phyloP scores from a whole-genome alignment of 2,113 vertebrate genomes.

The Acanthisitta chloris region DNA sequence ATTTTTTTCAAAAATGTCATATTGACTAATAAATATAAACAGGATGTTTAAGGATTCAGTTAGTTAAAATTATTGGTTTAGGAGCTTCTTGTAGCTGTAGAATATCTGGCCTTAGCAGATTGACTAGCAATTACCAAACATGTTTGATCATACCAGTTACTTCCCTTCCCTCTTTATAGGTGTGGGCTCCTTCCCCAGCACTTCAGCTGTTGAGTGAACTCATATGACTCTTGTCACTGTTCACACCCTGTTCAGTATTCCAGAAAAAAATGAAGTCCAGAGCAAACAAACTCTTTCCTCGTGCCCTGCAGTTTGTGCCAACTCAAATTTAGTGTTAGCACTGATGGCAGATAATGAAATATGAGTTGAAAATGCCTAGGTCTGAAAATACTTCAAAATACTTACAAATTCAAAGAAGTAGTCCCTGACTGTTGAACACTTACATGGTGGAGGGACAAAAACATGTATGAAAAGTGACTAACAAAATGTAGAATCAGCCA shows the following conservation, averaged over 20 bases:
- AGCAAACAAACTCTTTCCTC: neutral
- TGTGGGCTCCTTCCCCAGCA: neutral
- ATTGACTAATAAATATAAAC: neutral
- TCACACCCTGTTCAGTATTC: neutral
- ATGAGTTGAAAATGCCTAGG: neutral
- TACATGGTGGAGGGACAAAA: neutral
- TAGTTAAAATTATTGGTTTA: neutral
- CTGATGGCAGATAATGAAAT: neutral
- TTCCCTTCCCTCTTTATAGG: neutral
- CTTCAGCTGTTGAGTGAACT: neutral
- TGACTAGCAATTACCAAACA: neutral
- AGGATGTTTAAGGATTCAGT: neutral
- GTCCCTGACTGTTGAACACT: neutral
- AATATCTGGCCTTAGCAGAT: neutral
- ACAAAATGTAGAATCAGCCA: neutral
- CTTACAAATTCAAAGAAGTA: neutral
- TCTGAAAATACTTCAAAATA: neutral
- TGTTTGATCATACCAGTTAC: neutral
- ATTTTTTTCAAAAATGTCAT: neutral
- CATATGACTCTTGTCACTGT: neutral
- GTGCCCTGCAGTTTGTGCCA: neutral
- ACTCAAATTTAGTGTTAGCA: neutral
- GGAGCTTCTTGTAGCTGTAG: neutral
- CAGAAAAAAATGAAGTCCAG: neutral
- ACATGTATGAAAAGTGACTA: neutral